phyloP scores from a whole-genome alignment of 2,797 vertebrate genomes.

The Centroberyx gerrardi region DNA sequence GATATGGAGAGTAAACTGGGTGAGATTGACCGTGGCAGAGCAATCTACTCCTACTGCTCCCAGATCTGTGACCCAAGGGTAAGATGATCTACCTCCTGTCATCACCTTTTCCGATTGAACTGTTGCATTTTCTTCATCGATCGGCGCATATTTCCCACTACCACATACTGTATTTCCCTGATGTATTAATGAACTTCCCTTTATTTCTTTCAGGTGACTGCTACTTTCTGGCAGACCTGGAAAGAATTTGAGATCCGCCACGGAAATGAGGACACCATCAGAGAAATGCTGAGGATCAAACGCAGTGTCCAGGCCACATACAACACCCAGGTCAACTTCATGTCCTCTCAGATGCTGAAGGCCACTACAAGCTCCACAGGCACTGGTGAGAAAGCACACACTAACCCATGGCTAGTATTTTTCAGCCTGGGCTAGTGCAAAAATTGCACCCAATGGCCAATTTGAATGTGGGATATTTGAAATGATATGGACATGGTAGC shows the following conservation, averaged over 20 bases:
- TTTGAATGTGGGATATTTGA: background rate
- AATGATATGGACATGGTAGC: background rate
- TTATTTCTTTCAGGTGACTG: slow-evolving; percentile 85
- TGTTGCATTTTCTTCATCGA: background rate
- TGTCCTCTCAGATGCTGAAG: slow-evolving; percentile 96
- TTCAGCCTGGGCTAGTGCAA: background rate
- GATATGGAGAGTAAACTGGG: slow-evolving; percentile 97
- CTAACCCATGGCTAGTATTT: background rate
- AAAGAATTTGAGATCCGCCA: slow-evolving; percentile 97
- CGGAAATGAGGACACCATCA: slow-evolving; percentile 96
- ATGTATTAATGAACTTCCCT: slow-evolving; percentile 4
- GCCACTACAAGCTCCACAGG: slow-evolving; percentile 91
- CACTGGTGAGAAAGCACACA: slow-evolving; percentile 80
- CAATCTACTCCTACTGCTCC: slow-evolving; percentile 96
- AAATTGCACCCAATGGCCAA: background rate
- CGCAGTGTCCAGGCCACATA: slow-evolving; percentile 97
- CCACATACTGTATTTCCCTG: background rate
- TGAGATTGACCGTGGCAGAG: slow-evolving; percentile 93
- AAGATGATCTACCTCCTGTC: slow-evolving; percentile 35
- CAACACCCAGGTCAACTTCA: slow-evolving; percentile 98
- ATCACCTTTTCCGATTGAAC: background rate
- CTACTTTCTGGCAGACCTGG: slow-evolving; percentile 95
- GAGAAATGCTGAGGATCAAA: slow-evolving; percentile 95
- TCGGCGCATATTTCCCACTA: background rate
- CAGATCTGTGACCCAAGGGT: slow-evolving; percentile 97